phyloP scores from a whole-genome alignment of 2,888 invertebrate genomes.

The Crepidodera aurea region DNA sequence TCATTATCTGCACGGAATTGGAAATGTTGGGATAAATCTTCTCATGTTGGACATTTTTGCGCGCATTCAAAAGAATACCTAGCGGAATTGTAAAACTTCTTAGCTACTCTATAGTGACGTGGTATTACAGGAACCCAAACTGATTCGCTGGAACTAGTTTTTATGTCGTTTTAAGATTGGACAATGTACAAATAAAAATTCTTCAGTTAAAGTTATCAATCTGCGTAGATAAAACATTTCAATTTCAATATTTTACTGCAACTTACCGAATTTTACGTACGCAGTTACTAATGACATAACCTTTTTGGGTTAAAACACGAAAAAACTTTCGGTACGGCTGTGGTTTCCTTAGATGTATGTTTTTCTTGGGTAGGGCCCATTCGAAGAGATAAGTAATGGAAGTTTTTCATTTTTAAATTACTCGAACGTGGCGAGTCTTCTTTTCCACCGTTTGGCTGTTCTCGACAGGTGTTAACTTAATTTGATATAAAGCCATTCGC shows the following conservation, averaged over 20 bases:
- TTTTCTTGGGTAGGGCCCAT: slow-evolving; percentile 30
- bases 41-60: slow-evolving; percentile 72
- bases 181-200: too few species aligned
- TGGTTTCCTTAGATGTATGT: slow-evolving; percentile 38
- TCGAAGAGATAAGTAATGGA: slow-evolving; percentile 43
- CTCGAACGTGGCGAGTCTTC: slow-evolving; percentile 42
- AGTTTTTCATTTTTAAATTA: slow-evolving; percentile 46
- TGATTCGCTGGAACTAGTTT: too few species aligned
- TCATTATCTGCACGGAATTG: too few species aligned
- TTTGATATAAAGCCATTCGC: slow-evolving; percentile 34
- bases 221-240: too few species aligned
- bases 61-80: slow-evolving; percentile 72
- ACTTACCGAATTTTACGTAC: too few species aligned
- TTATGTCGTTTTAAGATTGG: too few species aligned
- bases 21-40: slow-evolving; percentile 72
- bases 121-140: too few species aligned
- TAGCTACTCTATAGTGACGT: slow-evolving; percentile 64
- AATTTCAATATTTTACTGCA: too few species aligned
- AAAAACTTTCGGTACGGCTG: too few species aligned
- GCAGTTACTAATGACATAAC: too few species aligned
- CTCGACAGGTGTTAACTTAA: slow-evolving; percentile 39
- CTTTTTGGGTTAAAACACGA: too few species aligned
- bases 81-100: slow-evolving; percentile 66
- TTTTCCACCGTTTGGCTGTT: slow-evolving; percentile 37
- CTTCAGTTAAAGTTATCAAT: too few species aligned